Evolutionary conservation across 1,140 invertebrate genomes (phyloP).

Genomic region (Lordiphosa collinella): DNA sequence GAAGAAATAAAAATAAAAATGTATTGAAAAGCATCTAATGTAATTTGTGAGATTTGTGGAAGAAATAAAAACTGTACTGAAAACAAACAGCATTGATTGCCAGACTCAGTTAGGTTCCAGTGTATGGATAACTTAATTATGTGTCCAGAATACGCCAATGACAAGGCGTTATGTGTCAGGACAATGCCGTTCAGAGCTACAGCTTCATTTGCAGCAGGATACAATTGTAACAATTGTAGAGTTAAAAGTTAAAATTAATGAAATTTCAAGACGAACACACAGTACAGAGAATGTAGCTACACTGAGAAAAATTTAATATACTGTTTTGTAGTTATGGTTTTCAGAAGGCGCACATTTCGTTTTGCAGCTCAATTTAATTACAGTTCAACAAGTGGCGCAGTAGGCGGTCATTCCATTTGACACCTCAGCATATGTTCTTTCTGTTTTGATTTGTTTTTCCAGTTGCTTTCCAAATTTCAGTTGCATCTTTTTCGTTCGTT

Average conservation of each 20-base stretch:
- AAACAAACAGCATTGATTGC: conserved; percentile 52
- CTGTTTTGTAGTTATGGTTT: too few relatives aligned
- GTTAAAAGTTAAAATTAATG: conserved; percentile 27
- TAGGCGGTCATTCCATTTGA: too few relatives aligned
- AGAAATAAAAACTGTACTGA: conserved; percentile 27
- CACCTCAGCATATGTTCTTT: too few relatives aligned
- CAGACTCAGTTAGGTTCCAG: conserved; percentile 2
- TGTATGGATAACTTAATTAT: conserved; percentile 10
- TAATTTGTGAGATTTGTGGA: conserved; percentile 65
- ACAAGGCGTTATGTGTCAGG: conserved; percentile 35
- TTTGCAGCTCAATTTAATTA: too few relatives aligned
- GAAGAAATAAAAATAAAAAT: conserved; percentile 39
- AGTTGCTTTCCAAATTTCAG: too few relatives aligned
- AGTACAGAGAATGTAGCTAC: not conserved
- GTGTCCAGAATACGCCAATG: conserved; percentile 22
- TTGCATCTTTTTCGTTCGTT: too few relatives aligned
- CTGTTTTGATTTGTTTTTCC: too few relatives aligned
- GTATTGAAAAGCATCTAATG: conserved; percentile 61
- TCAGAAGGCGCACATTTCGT: too few relatives aligned
- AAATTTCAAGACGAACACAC: conserved; percentile 16
- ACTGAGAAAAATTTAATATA: not conserved
- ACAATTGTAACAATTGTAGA: conserved; percentile 4
- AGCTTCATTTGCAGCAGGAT: conserved; percentile 41
- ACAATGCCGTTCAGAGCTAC: conserved; percentile 27
- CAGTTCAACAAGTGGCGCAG: too few relatives aligned